Evolutionary conservation across 1,140 invertebrate species (phyloP).

Genomic region (Hydropsyche tenuis): DNA sequence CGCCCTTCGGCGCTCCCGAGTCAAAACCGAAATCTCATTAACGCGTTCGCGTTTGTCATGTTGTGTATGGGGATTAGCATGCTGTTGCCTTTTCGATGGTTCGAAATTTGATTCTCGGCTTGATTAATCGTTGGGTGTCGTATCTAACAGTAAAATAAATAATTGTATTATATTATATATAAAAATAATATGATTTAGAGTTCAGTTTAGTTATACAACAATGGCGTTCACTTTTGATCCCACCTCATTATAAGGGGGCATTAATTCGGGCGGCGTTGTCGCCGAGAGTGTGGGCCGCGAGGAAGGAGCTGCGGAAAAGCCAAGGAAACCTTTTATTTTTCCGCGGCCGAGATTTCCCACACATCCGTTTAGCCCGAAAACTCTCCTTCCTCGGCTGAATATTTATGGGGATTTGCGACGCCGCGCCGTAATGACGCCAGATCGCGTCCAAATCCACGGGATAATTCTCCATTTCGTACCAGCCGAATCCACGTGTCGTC

Average conservation of each 20-base stretch:
- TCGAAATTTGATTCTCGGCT: too few relatives aligned
- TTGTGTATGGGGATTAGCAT: too few relatives aligned
- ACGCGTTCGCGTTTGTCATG: neutral
- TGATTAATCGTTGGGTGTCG: too few relatives aligned
- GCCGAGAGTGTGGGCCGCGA: neutral
- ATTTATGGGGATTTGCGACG: constrained; percentile 49
- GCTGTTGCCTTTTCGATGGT: too few relatives aligned
- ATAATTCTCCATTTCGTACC: constrained; percentile 41
- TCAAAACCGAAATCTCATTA: neutral
- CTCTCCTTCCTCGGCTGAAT: constrained; percentile 41
- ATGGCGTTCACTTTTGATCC: neutral
- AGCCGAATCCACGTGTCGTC: constrained; percentile 4
- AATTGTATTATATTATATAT: too few relatives aligned
- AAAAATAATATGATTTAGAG: too few relatives aligned
- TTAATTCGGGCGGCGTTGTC: constrained; percentile 15
- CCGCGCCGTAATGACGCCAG: constrained; percentile 43
- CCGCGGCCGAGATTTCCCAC: constrained; percentile 11
- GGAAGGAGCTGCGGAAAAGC: neutral
- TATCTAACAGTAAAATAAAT: too few relatives aligned
- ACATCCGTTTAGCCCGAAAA: constrained; percentile 1
- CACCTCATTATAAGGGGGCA: constrained; percentile 5
- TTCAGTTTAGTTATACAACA: too few relatives aligned
- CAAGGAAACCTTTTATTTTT: neutral
- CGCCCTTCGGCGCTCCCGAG: too few relatives aligned
- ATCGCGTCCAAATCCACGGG: constrained; percentile 45